These are phyloP conservation scores for Cochlearius cochlearius DNA, from an alignment of 2,113 vertebrate genomes.

Conservation along the genomic window DNA sequence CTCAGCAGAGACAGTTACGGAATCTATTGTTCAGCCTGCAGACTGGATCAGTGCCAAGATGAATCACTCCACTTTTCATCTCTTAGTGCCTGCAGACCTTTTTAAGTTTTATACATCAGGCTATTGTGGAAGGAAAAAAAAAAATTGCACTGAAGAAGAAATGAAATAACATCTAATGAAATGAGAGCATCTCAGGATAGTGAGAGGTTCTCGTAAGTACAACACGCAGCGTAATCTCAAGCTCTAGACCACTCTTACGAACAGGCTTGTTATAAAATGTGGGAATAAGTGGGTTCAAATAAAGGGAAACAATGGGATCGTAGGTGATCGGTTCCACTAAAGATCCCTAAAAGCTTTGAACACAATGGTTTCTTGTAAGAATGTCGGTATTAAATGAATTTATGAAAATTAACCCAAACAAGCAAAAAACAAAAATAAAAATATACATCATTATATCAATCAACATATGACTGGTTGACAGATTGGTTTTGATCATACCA, in stretches of 20 bases:
- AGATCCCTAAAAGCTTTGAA: neutral
- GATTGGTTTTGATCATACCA: neutral
- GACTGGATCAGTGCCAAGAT: conserved; percentile 2
- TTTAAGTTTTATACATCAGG: neutral
- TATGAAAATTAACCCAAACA: neutral
- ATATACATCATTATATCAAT: neutral
- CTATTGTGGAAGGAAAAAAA: neutral
- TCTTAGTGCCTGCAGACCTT: neutral
- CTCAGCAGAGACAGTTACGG: conserved; percentile 26
- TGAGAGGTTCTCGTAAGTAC: neutral
- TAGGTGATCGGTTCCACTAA: neutral
- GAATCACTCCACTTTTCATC: conserved; percentile 35
- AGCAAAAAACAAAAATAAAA: neutral
- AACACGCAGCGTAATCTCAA: neutral
- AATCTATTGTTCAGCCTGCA: conserved; percentile 35
- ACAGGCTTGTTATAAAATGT: neutral
- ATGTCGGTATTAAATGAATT: neutral
- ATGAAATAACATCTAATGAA: neutral
- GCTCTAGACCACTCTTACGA: neutral
- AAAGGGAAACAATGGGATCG: accelerated
- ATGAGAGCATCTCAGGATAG: neutral
- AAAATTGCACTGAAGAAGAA: neutral
- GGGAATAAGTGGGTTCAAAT: neutral
- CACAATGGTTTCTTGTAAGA: neutral
- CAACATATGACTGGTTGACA: neutral